Conservation (phyloP, 2,888 invertebrate species). For the Watsonalla cultraria region DNA sequence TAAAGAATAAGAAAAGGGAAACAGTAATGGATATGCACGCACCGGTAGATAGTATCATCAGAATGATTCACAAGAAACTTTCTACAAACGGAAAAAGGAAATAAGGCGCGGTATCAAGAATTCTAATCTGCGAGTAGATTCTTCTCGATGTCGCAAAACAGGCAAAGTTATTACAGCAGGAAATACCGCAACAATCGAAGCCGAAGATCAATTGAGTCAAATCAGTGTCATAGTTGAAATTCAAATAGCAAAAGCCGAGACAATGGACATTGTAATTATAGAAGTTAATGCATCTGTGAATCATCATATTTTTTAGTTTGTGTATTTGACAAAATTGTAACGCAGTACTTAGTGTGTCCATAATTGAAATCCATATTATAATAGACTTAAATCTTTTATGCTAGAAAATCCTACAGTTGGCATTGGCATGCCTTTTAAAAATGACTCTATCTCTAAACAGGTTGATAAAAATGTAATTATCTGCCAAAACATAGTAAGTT, state of each 20-base stretch:
- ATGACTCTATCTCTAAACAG: slow-evolving; percentile 35
- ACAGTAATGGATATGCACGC: neutral
- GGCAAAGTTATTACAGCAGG: neutral
- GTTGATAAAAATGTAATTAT: slow-evolving; percentile 56
- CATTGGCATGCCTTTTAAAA: slow-evolving; percentile 18
- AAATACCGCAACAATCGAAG: slow-evolving; percentile 7
- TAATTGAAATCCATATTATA: slow-evolving; percentile 7
- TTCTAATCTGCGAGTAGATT: neutral
- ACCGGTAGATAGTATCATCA: neutral
- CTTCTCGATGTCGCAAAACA: neutral
- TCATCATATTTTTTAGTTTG: slow-evolving; percentile 8
- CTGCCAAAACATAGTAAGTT: slow-evolving; percentile 66
- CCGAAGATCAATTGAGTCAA: slow-evolving; percentile 19
- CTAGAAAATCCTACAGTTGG: slow-evolving; percentile 3
- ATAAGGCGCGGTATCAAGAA: neutral
- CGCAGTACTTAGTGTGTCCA: neutral
- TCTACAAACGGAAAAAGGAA: neutral
- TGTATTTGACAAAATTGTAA: too few relatives aligned
- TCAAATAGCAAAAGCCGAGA: slow-evolving; percentile 39
- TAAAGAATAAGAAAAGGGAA: too few relatives aligned
- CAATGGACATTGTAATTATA: slow-evolving; percentile 40
- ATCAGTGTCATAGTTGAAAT: slow-evolving; percentile 36
- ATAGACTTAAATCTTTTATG: neutral
- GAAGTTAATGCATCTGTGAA: slow-evolving; percentile 31
- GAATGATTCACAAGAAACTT: neutral